A percentile compares a stretch with the other conserved stretches of the same genome.
Conservation (phyloP, 2,888 invertebrate species). For the Drosophila robusta region DNA sequence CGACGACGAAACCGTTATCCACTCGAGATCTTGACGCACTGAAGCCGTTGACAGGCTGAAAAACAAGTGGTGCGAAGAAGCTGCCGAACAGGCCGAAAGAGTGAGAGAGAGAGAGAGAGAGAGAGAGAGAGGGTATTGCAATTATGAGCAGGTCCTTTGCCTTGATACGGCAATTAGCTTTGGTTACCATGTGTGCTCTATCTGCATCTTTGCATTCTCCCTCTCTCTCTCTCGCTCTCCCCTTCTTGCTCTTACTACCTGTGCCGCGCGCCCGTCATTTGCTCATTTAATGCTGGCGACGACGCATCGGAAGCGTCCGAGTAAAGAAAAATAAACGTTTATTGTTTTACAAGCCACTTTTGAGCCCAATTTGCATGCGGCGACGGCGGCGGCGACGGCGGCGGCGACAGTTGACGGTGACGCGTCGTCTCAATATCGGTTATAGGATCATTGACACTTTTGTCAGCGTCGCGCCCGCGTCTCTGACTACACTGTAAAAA, state of each 20-base stretch:
- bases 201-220: constrained; percentile 55
- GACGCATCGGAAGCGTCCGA: constrained; percentile 25
- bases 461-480: constrained; percentile 53
- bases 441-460: constrained; percentile 81
- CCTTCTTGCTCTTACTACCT: constrained; percentile 23
- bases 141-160: constrained; percentile 41
- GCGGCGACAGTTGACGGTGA: constrained; percentile 24
- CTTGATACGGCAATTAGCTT: constrained; percentile 64
- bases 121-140: constrained; percentile 7
- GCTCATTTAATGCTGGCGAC: constrained; percentile 55
- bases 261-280: constrained; percentile 12
- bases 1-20: constrained; percentile 60
- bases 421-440: constrained; percentile 71
- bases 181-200: constrained; percentile 65
- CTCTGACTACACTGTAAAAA: constrained; percentile 8
- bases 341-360: constrained; percentile 76
- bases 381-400: constrained; percentile 21
- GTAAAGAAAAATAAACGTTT: constrained; percentile 59
- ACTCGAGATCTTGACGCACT: constrained; percentile 74
- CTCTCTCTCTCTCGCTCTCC: neutral
- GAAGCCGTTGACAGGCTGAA: constrained; percentile 59
- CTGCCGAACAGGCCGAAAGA: constrained; percentile 33
- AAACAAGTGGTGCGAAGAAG: neutral
- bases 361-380: constrained; percentile 70
- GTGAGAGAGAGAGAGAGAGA: constrained; percentile 10